phyloP scores from a whole-genome alignment of 1,140 invertebrate genomes.

The Capitella teleta region DNA sequence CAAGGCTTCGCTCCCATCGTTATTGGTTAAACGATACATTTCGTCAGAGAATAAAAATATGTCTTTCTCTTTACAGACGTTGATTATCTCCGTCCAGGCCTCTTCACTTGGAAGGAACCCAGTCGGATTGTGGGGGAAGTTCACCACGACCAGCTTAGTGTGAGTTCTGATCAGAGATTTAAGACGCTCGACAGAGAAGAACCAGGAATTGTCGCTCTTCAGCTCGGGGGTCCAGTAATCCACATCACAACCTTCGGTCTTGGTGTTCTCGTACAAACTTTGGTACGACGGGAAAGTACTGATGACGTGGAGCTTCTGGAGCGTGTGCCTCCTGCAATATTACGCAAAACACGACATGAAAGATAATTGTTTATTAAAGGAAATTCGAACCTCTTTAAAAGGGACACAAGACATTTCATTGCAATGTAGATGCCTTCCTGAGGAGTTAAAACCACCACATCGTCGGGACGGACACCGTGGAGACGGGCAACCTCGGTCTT shows the following conservation, averaged over 20 bases:
- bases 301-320: no score
- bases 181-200: background rate
- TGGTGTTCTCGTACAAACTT: background rate
- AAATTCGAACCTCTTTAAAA: background rate
- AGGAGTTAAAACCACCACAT: background rate
- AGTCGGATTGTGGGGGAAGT: slow-evolving; percentile 1
- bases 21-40: background rate
- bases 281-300: background rate
- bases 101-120: background rate
- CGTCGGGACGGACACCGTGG: background rate
- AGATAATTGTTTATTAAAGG: no score
- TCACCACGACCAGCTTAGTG: background rate
- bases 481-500: background rate
- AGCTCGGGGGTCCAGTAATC: background rate
- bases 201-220: background rate
- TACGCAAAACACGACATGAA: no score
- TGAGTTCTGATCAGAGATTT: background rate
- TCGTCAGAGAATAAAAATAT: background rate
- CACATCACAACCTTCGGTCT: background rate
- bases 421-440: slow-evolving; percentile 1
- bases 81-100: background rate
- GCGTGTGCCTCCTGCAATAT: no score
- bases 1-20: background rate
- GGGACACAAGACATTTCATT: background rate
- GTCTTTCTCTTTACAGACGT: background rate